A percentile compares a stretch with the other conserved stretches of the same genome.
phyloP scores from a whole-genome alignment of 2,888 invertebrate species.

The Stenolophus ochropezus region DNA sequence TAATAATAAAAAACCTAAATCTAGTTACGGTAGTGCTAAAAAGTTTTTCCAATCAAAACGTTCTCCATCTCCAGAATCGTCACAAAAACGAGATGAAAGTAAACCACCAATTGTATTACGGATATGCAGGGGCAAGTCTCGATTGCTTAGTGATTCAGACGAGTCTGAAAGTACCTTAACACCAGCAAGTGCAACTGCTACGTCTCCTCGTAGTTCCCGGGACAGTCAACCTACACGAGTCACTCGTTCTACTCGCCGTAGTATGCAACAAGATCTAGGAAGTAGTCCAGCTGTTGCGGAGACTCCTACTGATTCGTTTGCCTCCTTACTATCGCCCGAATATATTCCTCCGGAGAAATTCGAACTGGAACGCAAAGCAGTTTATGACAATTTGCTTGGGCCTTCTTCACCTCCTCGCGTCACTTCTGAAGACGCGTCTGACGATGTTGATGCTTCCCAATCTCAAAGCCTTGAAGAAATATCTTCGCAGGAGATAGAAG shows the following conservation, averaged over 20 bases:
- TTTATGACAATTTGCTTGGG: constrained; percentile 72
- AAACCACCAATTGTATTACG: constrained; percentile 89
- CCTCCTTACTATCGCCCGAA: constrained; percentile 70
- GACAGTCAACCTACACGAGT: constrained; percentile 69
- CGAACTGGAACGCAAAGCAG: constrained; percentile 72
- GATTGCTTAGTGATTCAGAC: constrained; percentile 73
- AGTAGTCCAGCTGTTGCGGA: constrained; percentile 71
- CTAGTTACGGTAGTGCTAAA: constrained; percentile 70
- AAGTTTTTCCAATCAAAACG: constrained; percentile 71
- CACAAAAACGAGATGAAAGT: constrained; percentile 65
- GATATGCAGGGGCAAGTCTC: constrained; percentile 86
- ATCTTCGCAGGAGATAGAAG: constrained; percentile 57
- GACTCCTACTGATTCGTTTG: constrained; percentile 65
- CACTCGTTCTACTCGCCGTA: constrained; percentile 71
- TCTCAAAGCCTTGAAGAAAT: constrained; percentile 55
- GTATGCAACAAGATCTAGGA: constrained; percentile 72
- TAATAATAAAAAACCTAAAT: constrained; percentile 63
- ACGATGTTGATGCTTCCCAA: not conserved
- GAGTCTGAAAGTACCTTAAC: constrained; percentile 73
- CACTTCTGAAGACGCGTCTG: not conserved
- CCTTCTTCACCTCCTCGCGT: constrained; percentile 66
- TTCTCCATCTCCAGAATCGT: constrained; percentile 41
- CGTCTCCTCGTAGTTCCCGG: constrained; percentile 71
- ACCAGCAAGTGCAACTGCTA: constrained; percentile 74
- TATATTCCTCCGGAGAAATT: constrained; percentile 73